Evolutionary conservation across 2,113 vertebrate species (phyloP), one percentile per base, ranked within the genome.

Genomic region (Paramisgurnus dabryanus): DNA sequence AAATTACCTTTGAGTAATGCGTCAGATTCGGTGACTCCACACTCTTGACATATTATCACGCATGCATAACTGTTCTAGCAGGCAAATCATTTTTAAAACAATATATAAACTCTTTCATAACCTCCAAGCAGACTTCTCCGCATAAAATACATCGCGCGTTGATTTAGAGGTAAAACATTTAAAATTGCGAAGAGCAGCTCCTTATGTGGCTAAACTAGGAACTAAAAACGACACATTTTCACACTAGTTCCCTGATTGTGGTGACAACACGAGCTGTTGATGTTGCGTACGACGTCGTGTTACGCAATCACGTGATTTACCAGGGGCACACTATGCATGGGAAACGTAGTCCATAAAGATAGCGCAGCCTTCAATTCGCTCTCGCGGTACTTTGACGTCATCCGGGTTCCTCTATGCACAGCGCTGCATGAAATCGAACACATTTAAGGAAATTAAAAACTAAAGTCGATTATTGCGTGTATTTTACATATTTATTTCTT

Each of bases 201-300:
- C 12, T 13, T 6, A 7, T 40, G 4, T 17, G 4, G 43, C 4
- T 7, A 66, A 76, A 66, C 74, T 76, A 53, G 18, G 8, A 53
- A 53, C 43, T 50, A 65, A 64, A 6, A 65, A 4, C 5, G 74
- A 41, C 64, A 18, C 9, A 63, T 17, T 0, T 47, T 73, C n/a
- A 27, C 53, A 27, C 53, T 60, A 49, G 45, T 64, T 64, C 43
- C 58, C 72, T 64, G 27, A 57, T 75, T 41, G 11, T 11, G 69
- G 74, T 76, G 27, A 76, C 45, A 53, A 66, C 45, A 53, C 61
- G 15, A 64, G 60, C 22, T 76, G n/a, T 69, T 58, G 55, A 58
- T 58, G 27, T 76, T 76, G 45, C 47, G 61, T 76, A 11, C 60
- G 22, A 53, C 74, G 74, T 66, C 45, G 50, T 8, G 15, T 39